Conservation (phyloP, 2,797 vertebrate genomes). For the Tiaroga cobitis region DNA sequence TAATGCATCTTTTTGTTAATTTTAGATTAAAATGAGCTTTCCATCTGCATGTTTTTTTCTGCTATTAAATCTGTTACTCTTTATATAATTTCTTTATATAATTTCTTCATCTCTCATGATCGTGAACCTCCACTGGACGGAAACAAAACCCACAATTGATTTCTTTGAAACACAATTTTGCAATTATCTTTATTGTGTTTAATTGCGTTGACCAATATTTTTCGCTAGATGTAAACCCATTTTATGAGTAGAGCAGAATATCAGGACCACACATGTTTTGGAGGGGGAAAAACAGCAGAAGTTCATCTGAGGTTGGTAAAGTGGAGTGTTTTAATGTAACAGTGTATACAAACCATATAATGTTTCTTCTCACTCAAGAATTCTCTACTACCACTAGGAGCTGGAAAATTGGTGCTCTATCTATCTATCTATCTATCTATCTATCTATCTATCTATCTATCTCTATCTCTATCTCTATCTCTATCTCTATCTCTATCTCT, state of each 20-base stretch:
- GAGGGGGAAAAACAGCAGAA: neutral
- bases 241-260: slow-evolving; percentile 31
- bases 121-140: neutral
- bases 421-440: no score
- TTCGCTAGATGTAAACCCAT: slow-evolving; percentile 22
- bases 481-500: no score
- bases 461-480: no score
- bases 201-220: slow-evolving; percentile 1
- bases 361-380: slow-evolving; percentile 17
- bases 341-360: neutral
- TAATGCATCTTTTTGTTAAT: neutral
- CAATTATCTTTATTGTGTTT: slow-evolving; percentile 50
- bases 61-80: neutral
- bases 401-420: no score
- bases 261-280: slow-evolving; percentile 46
- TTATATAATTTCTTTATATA: neutral
- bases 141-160: neutral
- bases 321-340: neutral
- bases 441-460: no score
- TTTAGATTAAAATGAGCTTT: neutral
- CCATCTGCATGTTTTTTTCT: neutral
- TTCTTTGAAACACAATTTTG: slow-evolving; percentile 28
- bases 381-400: neutral
- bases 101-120: neutral
- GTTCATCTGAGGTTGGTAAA: slow-evolving; percentile 7